These are phyloP conservation scores for Lophius americanus DNA, from an alignment of 2,797 vertebrate species.

Conservation along the genomic window DNA sequence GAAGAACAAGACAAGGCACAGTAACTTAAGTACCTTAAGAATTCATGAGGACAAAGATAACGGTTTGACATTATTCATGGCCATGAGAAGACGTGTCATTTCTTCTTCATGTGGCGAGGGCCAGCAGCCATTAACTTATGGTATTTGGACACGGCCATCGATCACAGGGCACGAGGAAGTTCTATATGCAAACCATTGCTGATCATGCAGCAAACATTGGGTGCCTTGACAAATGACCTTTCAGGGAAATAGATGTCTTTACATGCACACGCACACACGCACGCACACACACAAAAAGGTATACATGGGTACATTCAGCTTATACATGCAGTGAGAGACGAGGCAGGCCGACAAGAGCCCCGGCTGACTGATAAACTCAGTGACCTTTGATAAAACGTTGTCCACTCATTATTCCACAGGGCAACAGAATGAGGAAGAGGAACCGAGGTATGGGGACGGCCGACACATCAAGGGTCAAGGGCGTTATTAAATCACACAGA, in stretches of 20 bases:
- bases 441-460: constrained; percentile 1
- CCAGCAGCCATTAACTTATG: constrained; percentile 26
- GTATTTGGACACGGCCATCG: constrained; percentile 36
- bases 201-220: constrained; percentile 7
- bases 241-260: constrained; percentile 12
- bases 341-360: constrained; percentile 24
- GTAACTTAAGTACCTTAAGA: not conserved
- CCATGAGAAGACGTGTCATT: not conserved
- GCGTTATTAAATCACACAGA: constrained; percentile 35
- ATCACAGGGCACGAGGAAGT: constrained; percentile 22
- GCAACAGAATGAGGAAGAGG: constrained; percentile 7
- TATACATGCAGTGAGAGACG: constrained; percentile 1
- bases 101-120: not conserved
- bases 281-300: not conserved
- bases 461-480: constrained; percentile 36
- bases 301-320: constrained; percentile 1
- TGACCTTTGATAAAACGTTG: constrained; percentile 70
- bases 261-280: not conserved
- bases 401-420: constrained; percentile 58
- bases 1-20: not conserved
- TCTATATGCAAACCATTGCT: constrained; percentile 26
- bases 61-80: constrained; percentile 5
- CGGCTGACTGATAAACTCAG: constrained; percentile 38
- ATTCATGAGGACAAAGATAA: not conserved
- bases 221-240: constrained; percentile 48